Evolutionary conservation across 2,797 vertebrate species (phyloP).

Genomic region (Notolabrus celidotus): DNA sequence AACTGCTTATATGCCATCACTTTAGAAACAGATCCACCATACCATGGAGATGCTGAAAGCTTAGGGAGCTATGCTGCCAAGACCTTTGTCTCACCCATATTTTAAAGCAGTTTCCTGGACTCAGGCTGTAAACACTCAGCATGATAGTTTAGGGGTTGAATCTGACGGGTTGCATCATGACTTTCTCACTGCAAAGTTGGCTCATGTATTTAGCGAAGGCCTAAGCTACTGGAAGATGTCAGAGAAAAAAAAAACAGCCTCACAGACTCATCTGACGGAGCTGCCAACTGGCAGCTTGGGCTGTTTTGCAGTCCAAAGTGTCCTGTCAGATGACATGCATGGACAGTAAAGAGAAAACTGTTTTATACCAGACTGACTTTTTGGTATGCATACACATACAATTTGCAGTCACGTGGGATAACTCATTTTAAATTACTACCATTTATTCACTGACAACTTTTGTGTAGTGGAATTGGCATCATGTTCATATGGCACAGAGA

Average conservation of each 20-base stretch:
- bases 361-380: not conserved
- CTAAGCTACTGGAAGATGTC: constrained; percentile 6
- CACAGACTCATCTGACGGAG: constrained; percentile 30
- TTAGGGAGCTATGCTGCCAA: constrained; percentile 47
- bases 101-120: constrained; percentile 48
- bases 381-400: not conserved
- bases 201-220: constrained; percentile 39
- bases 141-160: constrained; percentile 14
- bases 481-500: not conserved
- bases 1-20: constrained; percentile 22
- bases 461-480: too few relatives aligned
- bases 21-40: constrained; percentile 22
- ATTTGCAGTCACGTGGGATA: not conserved
- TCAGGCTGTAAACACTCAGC: constrained; percentile 32
- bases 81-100: constrained; percentile 54
- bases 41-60: constrained; percentile 53
- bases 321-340: constrained; percentile 15
- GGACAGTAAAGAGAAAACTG: not conserved
- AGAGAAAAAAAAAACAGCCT: constrained; percentile 15
- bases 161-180: constrained; percentile 21
- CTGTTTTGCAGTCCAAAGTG: constrained; percentile 18
- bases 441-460: not conserved
- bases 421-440: not conserved
- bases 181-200: constrained; percentile 41
- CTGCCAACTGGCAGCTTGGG: constrained; percentile 50